phyloP scores from a whole-genome alignment of 2,888 invertebrate genomes.

The Galerucella pusilla region DNA sequence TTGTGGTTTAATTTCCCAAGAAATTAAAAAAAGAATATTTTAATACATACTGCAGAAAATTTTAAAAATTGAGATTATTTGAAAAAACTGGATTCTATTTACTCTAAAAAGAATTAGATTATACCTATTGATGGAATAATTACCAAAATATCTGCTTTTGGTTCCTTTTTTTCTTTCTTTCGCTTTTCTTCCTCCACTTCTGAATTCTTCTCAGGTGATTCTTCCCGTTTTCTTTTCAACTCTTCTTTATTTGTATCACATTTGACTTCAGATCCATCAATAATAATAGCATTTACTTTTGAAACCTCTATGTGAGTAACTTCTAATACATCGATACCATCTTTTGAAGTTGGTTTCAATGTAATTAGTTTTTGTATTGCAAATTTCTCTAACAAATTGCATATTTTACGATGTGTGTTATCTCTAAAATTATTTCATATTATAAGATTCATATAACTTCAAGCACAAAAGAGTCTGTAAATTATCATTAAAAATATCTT shows the following conservation, averaged over 20 bases:
- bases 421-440: slow-evolving; percentile 19
- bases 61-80: background rate
- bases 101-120: slow-evolving; percentile 17
- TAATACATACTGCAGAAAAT: background rate
- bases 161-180: slow-evolving; percentile 69
- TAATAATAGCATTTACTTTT: slow-evolving; percentile 69
- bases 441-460: background rate
- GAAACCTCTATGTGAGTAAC: slow-evolving; percentile 70
- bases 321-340: slow-evolving; percentile 66
- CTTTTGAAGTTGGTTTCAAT: slow-evolving; percentile 66
- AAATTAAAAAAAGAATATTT: too few species aligned
- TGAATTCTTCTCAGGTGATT: slow-evolving; percentile 56
- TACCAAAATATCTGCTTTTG: slow-evolving; percentile 77
- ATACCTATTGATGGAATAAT: slow-evolving; percentile 37
- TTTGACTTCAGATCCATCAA: slow-evolving; percentile 58
- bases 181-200: slow-evolving; percentile 69
- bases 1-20: too few species aligned
- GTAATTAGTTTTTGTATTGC: slow-evolving; percentile 79
- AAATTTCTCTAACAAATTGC: slow-evolving; percentile 81
- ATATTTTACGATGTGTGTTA: slow-evolving; percentile 67
- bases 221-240: slow-evolving; percentile 67
- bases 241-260: slow-evolving; percentile 57
- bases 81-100: slow-evolving; percentile 15
- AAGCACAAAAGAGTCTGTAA: background rate
- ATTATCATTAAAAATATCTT: background rate